Evolutionary conservation across 2,797 vertebrate species (phyloP).

Genomic region (Okamejei kenojei): DNA sequence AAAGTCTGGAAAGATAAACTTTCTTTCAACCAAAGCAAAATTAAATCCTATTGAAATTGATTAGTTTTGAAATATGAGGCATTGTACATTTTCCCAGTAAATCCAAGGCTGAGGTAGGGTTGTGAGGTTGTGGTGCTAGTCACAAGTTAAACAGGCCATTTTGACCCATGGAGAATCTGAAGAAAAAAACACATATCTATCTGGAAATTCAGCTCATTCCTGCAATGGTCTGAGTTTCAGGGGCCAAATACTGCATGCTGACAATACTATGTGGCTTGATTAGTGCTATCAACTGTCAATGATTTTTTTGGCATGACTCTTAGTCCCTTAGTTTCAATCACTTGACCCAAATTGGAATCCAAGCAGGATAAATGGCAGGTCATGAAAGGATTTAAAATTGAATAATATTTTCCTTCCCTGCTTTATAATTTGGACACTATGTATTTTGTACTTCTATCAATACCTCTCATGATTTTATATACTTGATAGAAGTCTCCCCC

Average conservation of each 20-base stretch:
- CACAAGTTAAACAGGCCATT: no score
- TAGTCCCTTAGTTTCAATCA: not conserved
- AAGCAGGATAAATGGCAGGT: not conserved
- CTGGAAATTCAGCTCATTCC: no score
- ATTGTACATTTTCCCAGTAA: not conserved
- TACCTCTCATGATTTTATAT: no score
- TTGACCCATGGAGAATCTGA: not conserved
- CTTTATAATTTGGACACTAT: not conserved
- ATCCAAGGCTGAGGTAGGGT: not conserved
- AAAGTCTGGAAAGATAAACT: not conserved
- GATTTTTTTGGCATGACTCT: no score
- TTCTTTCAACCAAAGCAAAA: not conserved
- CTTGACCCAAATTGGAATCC: not conserved
- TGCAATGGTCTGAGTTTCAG: no score
- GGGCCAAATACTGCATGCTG: no score
- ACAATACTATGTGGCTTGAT: no score
- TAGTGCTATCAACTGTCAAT: not conserved
- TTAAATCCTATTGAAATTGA: not conserved
- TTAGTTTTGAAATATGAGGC: not conserved
- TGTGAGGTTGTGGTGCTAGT: not conserved
- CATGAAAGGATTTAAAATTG: not conserved
- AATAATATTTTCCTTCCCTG: not conserved
- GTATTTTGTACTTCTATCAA: no score
- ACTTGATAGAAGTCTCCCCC: no score
- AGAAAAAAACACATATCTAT: not conserved